Evolutionary conservation across 1,140 invertebrate genomes (phyloP).

Genomic region (Platyura marginata): DNA sequence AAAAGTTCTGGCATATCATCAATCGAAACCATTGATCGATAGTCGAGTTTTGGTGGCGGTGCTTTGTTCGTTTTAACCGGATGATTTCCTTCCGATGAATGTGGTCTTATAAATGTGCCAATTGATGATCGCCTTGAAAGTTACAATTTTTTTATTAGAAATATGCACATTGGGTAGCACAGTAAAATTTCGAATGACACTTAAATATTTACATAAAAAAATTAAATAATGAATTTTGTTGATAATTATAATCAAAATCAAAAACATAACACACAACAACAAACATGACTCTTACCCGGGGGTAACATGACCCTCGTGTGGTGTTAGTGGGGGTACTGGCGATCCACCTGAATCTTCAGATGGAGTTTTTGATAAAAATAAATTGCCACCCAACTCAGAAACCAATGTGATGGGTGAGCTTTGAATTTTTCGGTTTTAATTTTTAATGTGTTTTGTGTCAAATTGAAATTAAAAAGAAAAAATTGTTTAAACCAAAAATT

Average conservation of each 20-base stretch:
- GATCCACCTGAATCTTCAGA: conserved; percentile 56
- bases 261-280: too few relatives aligned
- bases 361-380: conserved; percentile 68
- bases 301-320: conserved; percentile 24
- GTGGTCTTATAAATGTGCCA: conserved; percentile 24
- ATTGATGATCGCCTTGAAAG: conserved; percentile 21
- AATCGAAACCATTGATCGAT: conserved; percentile 79
- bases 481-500: conserved; percentile 1
- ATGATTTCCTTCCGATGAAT: conserved; percentile 57
- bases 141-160: not conserved
- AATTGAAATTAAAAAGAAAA: conserved; percentile 6
- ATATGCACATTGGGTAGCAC: too few relatives aligned
- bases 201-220: too few relatives aligned
- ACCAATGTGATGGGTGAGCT: conserved; percentile 81
- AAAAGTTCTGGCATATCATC: conserved; percentile 90
- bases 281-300: conserved; percentile 16
- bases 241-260: not conserved
- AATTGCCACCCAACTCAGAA: conserved; percentile 66
- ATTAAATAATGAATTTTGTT: not conserved
- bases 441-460: conserved; percentile 1
- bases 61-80: conserved; percentile 30
- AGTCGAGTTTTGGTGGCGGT: conserved; percentile 54
- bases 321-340: conserved; percentile 26
- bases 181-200: too few relatives aligned
- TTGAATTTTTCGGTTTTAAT: conserved; percentile 1